phyloP scores from a whole-genome alignment of 2,888 invertebrate genomes.

The Zonitis immaculata region DNA sequence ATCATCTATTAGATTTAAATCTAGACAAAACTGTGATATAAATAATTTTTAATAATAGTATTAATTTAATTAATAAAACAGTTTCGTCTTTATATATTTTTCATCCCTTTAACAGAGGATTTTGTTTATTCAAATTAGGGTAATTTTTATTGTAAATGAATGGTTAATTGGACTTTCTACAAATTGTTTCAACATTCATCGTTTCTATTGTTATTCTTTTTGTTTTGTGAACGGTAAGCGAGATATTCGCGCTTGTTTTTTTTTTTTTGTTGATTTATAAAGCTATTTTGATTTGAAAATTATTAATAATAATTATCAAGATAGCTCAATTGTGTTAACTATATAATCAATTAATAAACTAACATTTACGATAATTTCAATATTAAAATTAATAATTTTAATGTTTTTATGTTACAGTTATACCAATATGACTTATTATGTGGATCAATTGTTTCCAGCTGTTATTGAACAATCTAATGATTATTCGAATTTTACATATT shows the following conservation, averaged over 20 bases:
- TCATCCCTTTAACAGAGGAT: no score
- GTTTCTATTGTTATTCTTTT: not conserved
- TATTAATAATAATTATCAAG: not conserved
- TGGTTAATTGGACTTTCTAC: no score
- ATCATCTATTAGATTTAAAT: not conserved
- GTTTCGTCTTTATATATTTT: no score
- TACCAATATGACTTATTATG: constrained; percentile 88
- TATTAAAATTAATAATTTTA: no score
- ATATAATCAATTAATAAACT: not conserved
- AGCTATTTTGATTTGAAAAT: not conserved
- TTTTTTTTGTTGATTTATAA: not conserved
- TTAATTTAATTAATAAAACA: not conserved
- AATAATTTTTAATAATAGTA: not conserved
- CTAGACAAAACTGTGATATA: not conserved
- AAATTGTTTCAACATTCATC: no score
- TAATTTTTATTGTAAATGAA: no score
- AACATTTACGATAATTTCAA: no score
- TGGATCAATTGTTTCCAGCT: constrained; percentile 94
- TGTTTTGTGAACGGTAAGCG: not conserved
- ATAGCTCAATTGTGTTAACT: not conserved
- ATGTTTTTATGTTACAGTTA: constrained; percentile 64
- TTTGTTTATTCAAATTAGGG: no score
- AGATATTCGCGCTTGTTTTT: not conserved
- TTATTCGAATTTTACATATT: constrained; percentile 86
- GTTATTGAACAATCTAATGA: constrained; percentile 62